Conservation (phyloP, 2,113 vertebrate species). For the Nettapus auritus region DNA sequence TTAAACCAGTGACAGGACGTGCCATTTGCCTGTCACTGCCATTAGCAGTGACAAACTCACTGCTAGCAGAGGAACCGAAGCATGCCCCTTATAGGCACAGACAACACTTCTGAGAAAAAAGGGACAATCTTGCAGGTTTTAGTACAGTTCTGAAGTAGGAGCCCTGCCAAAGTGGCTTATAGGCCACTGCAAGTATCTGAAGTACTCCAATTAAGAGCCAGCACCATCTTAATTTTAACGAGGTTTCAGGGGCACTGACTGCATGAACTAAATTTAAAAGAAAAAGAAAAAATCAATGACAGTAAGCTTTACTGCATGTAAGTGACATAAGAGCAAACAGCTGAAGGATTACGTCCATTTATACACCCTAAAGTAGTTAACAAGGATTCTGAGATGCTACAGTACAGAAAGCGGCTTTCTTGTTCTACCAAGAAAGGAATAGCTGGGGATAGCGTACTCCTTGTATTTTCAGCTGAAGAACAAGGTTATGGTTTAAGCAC, state of each 20-base stretch:
- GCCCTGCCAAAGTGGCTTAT: not conserved
- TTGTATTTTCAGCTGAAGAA: not conserved
- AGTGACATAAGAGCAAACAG: not conserved
- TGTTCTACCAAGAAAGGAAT: too few species aligned
- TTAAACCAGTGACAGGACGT: accelerated
- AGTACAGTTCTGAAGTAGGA: not conserved
- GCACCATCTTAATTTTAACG: not conserved
- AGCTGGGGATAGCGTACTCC: not conserved
- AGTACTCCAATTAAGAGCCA: not conserved
- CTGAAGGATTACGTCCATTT: not conserved
- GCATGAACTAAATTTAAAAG: not conserved
- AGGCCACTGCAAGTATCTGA: not conserved
- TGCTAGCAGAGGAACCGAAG: not conserved
- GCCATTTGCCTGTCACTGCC: not conserved
- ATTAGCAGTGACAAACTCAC: not conserved
- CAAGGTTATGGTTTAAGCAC: not conserved
- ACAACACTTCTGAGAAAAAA: accelerated
- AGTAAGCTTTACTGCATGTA: not conserved
- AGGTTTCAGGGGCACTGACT: not conserved
- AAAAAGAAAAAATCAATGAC: not conserved
- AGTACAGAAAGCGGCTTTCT: not conserved
- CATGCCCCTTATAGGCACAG: accelerated
- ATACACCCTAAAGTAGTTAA: not conserved
- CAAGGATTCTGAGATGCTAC: not conserved
- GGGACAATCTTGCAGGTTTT: not conserved